A percentile compares a stretch with the other conserved stretches of the same genome.
Evolutionary conservation across 2,113 vertebrate species (phyloP).

Genomic region (Micromys minutus): DNA sequence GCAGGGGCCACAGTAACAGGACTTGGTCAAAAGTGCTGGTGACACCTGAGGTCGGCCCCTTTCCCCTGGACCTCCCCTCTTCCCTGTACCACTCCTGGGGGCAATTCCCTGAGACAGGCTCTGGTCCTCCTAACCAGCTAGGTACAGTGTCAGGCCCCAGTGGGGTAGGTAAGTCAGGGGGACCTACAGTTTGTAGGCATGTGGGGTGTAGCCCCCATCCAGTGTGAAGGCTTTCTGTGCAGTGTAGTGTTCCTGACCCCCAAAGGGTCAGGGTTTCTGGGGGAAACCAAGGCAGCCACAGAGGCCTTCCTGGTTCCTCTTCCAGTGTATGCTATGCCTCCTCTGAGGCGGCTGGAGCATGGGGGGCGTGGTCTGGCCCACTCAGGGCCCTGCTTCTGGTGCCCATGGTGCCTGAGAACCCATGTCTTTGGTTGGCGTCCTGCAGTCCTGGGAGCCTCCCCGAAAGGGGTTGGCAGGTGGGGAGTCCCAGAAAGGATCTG

Average conservation of each 20-base stretch:
- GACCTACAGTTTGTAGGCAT: slow-evolving; percentile 58
- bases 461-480: slow-evolving; percentile 86
- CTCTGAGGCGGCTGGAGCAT: neutral
- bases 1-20: slow-evolving; percentile 37
- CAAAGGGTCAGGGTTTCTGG: slow-evolving; percentile 23
- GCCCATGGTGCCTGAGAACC: slow-evolving; percentile 78
- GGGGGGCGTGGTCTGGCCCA: slow-evolving; percentile 80
- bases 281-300: slow-evolving; percentile 39
- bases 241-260: slow-evolving; percentile 80
- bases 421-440: slow-evolving; percentile 78
- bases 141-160: slow-evolving; percentile 77
- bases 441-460: slow-evolving; percentile 74
- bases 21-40: slow-evolving; percentile 72
- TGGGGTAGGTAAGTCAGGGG: slow-evolving; percentile 65
- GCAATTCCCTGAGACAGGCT: slow-evolving; percentile 79
- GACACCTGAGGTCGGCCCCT: slow-evolving; percentile 35
- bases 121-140: slow-evolving; percentile 76
- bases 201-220: neutral
- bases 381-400: slow-evolving; percentile 74
- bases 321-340: slow-evolving; percentile 75
- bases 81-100: slow-evolving; percentile 32
- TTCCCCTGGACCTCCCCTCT: slow-evolving; percentile 45
- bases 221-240: slow-evolving; percentile 81
- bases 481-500: slow-evolving; percentile 89
- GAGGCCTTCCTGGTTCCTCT: neutral